Conservation (phyloP, 1,140 invertebrate genomes). For the Limonius californicus region DNA sequence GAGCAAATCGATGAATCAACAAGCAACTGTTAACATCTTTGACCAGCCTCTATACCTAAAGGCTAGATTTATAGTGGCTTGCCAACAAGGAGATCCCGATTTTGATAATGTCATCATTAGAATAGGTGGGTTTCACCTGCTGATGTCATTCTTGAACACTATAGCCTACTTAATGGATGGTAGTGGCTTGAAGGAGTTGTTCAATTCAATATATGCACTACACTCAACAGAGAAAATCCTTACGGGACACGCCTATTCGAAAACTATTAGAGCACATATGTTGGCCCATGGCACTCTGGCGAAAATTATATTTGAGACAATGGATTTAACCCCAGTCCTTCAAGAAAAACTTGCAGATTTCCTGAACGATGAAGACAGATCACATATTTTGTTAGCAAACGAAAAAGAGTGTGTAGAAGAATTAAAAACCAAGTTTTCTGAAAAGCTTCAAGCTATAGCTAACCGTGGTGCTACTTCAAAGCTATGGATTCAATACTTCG, state of each 20-base stretch:
- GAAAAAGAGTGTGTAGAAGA: too few species aligned
- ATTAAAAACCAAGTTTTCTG: too few species aligned
- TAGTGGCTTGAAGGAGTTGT: not conserved
- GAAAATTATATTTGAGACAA: not conserved
- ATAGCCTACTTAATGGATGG: not conserved
- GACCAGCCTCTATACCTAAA: constrained; percentile 26
- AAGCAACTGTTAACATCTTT: constrained; percentile 26
- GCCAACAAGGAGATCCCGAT: not conserved
- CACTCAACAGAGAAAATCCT: not conserved
- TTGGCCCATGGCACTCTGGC: not conserved
- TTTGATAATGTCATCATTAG: not conserved
- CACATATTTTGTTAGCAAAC: too few species aligned
- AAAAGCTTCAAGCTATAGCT: too few species aligned
- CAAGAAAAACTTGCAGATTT: too few species aligned
- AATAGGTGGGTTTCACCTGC: not conserved
- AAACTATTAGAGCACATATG: not conserved
- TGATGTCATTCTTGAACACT: not conserved
- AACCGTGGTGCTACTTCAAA: too few species aligned
- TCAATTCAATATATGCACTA: not conserved
- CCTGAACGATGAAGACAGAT: too few species aligned
- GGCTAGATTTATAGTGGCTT: constrained; percentile 16
- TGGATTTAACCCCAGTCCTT: too few species aligned
- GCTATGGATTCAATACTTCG: too few species aligned
- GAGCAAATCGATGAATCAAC: too few species aligned
- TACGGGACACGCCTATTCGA: not conserved